Conservation (phyloP, 2,797 vertebrate genomes). For the Sebastes taczanowskii region DNA sequence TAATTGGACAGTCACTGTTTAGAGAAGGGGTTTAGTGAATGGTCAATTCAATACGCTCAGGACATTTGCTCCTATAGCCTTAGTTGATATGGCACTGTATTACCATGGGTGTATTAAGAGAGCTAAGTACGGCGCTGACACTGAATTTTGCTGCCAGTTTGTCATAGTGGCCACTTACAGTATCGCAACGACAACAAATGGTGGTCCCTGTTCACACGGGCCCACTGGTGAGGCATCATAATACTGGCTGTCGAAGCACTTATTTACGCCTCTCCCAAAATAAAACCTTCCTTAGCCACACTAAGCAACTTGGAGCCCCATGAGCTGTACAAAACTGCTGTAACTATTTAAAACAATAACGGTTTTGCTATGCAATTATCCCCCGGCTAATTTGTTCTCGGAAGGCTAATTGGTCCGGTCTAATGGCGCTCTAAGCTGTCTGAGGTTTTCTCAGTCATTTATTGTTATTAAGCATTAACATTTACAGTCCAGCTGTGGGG, state of each 20-base stretch:
- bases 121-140: neutral
- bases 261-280: neutral
- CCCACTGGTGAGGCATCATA: neutral
- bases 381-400: conserved; percentile 30
- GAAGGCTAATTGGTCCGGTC: conserved; percentile 19
- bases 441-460: conserved; percentile 24
- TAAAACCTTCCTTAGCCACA: conserved; percentile 4
- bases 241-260: neutral
- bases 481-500: conserved; percentile 30
- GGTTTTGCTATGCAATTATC: neutral
- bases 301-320: neutral
- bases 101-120: neutral
- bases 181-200: neutral
- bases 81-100: neutral
- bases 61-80: neutral
- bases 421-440: conserved; percentile 10
- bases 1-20: neutral
- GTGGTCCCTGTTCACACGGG: neutral
- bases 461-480: conserved; percentile 42
- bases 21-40: neutral
- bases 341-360: conserved; percentile 22
- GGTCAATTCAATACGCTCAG: neutral
- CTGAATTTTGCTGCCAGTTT: neutral
- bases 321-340: neutral
- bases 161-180: neutral